Base-by-base conservation (phyloP, 2,797 vertebrate genomes). In the Mico argentatus region DNA sequence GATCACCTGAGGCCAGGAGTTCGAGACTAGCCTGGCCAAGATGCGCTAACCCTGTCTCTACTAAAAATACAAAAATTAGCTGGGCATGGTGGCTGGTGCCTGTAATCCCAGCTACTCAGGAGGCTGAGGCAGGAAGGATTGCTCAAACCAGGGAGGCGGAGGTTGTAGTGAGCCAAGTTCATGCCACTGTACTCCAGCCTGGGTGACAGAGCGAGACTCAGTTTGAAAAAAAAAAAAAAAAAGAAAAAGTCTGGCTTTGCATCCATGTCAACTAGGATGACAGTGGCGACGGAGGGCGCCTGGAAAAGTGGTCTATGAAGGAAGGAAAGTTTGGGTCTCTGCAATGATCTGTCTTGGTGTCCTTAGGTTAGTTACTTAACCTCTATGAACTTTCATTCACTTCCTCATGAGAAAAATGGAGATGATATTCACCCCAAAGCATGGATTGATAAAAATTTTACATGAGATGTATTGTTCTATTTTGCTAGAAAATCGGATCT, bases 251-350 rank as follows among this genome's bases (percentile, higher is more conserved):
- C 39, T 73, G 26, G 10, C 26, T 36, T 80, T 44, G 39, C n/a
- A 10, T 19, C 24, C 36, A 20, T 22, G 8, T 72, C 3, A 24
- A 72, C 22, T n/a, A 17, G 22, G 33, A 22, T 64, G 79, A 19
- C 3, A 44, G 3, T 55, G 67, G 33, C 13, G 1, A 4, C 39
- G 8, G 1, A 10, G 52, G 39, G 24, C 7, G 20, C 4, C 0
- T 15, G 27, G n/a, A 86, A 72, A 15, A 46, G 15, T 0, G 19
- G 7, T 20, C 41, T 5, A 3, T 30, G 39, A 86, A 75, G 7
- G 9, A 55, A 83, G 41, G 10, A 77, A 61, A 5, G 0, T 4
- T 17, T 46, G 24, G 8, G 19, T 84, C 36, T 36, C 14, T 46
- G 10, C 46, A 52, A 1, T 50, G 36, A 33, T 59, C 46, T 50